A percentile compares a stretch with the other conserved stretches of the same genome.
These are phyloP conservation scores for Agrochola lychnidis DNA, from an alignment of 2,888 invertebrate species.

Conservation along the genomic window DNA sequence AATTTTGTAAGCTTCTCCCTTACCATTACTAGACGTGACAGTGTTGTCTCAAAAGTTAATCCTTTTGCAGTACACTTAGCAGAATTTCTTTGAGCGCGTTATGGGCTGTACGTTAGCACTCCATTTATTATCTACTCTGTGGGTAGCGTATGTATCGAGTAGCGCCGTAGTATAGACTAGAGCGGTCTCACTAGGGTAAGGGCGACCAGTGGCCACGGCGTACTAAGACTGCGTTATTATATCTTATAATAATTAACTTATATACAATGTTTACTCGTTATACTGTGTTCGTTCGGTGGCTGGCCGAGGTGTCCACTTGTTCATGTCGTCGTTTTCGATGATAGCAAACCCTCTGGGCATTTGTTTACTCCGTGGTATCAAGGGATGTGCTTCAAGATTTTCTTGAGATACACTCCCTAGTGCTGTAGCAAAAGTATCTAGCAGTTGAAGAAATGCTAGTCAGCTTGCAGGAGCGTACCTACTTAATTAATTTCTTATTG, in stretches of 20 bases:
- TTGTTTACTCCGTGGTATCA: conserved; percentile 29
- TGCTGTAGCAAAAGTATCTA: background rate
- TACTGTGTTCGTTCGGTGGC: conserved; percentile 68
- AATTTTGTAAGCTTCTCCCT: background rate
- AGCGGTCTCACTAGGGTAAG: conserved; percentile 82
- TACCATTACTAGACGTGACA: background rate
- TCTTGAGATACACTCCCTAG: background rate
- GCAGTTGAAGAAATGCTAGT: background rate
- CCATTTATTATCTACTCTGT: conserved; percentile 37
- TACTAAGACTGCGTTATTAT: conserved; percentile 87
- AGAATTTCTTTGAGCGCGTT: background rate
- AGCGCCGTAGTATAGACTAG: conserved; percentile 78
- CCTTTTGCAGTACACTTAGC: background rate
- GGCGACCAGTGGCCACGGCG: conserved; percentile 78
- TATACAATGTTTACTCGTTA: conserved; percentile 85
- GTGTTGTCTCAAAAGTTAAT: background rate
- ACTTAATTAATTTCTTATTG: background rate
- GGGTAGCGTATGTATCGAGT: conserved; percentile 77
- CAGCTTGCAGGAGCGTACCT: background rate
- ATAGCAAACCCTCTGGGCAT: conserved; percentile 42
- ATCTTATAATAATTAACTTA: conserved; percentile 69
- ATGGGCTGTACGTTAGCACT: conserved; percentile 10
- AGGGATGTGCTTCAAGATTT: background rate
- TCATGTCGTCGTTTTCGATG: conserved; percentile 60
- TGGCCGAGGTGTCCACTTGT: conserved; percentile 60